Percentiles rank a stretch among this genome's conserved stretches.
These are phyloP conservation scores for Gorsachius goisagi DNA, from an alignment of 2,113 vertebrate genomes.

Conservation along the genomic window DNA sequence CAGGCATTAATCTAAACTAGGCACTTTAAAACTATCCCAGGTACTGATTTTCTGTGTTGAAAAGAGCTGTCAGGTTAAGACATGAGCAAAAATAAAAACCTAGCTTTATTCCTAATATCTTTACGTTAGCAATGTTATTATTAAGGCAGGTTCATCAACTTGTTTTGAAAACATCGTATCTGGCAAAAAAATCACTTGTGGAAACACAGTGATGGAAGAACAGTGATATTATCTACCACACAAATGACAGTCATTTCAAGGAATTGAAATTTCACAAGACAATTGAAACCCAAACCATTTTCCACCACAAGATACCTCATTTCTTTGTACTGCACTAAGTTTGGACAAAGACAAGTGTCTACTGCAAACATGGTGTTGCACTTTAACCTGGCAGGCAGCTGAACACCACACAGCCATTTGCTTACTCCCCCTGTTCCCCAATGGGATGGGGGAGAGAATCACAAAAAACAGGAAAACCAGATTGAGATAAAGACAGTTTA, in stretches of 20 bases:
- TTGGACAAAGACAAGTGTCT: background rate
- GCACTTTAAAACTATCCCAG: background rate
- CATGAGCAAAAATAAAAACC: background rate
- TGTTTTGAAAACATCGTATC: background rate
- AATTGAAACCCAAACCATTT: background rate
- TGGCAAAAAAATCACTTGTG: background rate
- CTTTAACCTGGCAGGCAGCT: too few species aligned
- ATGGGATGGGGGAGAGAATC: too few species aligned
- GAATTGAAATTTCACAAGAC: background rate
- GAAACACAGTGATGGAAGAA: background rate
- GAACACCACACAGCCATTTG: too few species aligned
- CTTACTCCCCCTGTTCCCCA: too few species aligned
- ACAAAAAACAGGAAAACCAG: too few species aligned
- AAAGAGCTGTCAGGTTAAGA: background rate
- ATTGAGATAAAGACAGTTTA: too few species aligned
- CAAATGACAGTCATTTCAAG: background rate
- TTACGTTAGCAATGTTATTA: background rate
- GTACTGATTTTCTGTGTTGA: background rate
- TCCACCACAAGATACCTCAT: background rate
- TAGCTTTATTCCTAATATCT: background rate
- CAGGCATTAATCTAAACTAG: background rate
- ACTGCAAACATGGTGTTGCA: background rate
- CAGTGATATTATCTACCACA: background rate
- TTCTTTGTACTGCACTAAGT: background rate
- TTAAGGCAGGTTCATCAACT: background rate